A percentile compares a stretch with the other conserved stretches of the same genome.
phyloP scores from a whole-genome alignment of 2,113 vertebrate species.

The Oryctolagus cuniculus region mOryCun1.1 NC_091440.1:26683001-26683500 shows the following conservation, averaged over 20 bases:
- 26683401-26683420: constrained; percentile 97
- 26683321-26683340: constrained; percentile 95
- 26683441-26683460: constrained; percentile 95
- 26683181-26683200: constrained; percentile 87
- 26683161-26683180: constrained; percentile 86
- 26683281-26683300: constrained; percentile 94
- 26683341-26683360: constrained; percentile 95
- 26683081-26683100: constrained; percentile 74
- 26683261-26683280: constrained; percentile 96
- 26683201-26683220: constrained; percentile 91
- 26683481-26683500: constrained; percentile 98
- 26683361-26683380: constrained; percentile 93
- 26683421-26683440: constrained; percentile 96
- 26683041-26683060: background rate
- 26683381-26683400: constrained; percentile 92
- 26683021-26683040: background rate
- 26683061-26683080: constrained; percentile 28
- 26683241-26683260: constrained; percentile 93
- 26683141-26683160: constrained; percentile 89
- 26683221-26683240: constrained; percentile 94
- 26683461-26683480: constrained; percentile 96
- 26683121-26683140: constrained; percentile 93
- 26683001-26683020: background rate
- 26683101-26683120: constrained; percentile 77
- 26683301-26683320: constrained; percentile 93